A percentile compares a stretch with the other conserved stretches of the same genome.
These are phyloP conservation scores for Clivina fossor DNA, from an alignment of 2,888 invertebrate species.

Conservation along the genomic window DNA sequence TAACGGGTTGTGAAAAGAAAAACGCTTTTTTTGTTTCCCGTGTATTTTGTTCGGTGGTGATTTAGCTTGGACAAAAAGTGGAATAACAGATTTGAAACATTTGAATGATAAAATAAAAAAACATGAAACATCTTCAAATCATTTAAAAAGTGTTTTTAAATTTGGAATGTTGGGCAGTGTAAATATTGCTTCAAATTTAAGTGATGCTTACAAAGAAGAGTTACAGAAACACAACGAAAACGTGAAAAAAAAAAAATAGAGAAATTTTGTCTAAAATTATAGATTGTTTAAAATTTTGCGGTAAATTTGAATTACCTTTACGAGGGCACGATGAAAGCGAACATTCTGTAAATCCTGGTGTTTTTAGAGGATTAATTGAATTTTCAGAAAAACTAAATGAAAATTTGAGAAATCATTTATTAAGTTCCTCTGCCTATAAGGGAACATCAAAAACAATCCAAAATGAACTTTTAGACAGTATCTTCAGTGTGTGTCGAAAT, in stretches of 20 bases:
- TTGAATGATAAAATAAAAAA: conserved; percentile 35
- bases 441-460: conserved; percentile 41
- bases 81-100: conserved; percentile 36
- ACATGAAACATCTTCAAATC: conserved; percentile 28
- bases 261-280: conserved; percentile 40
- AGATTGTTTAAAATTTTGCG: conserved; percentile 42
- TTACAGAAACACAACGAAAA: conserved; percentile 33
- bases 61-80: conserved; percentile 34
- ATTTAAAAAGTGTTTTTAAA: conserved; percentile 17
- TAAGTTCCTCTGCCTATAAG: conserved; percentile 38
- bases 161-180: conserved; percentile 22
- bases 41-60: conserved; percentile 37
- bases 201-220: conserved; percentile 5
- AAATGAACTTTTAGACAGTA: conserved; percentile 42
- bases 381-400: conserved; percentile 39
- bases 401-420: conserved; percentile 38
- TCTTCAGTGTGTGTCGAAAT: conserved; percentile 39
- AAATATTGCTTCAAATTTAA: conserved; percentile 28
- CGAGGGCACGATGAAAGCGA: conserved; percentile 40
- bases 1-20: too few relatives aligned
- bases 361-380: conserved; percentile 40
- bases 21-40: conserved; percentile 40
- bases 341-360: conserved; percentile 36
- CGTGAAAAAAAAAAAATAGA: conserved; percentile 38
- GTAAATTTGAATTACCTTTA: conserved; percentile 40